Evolutionary conservation across 2,113 vertebrate genomes (phyloP).

Genomic region (Regulus satrapa): DNA sequence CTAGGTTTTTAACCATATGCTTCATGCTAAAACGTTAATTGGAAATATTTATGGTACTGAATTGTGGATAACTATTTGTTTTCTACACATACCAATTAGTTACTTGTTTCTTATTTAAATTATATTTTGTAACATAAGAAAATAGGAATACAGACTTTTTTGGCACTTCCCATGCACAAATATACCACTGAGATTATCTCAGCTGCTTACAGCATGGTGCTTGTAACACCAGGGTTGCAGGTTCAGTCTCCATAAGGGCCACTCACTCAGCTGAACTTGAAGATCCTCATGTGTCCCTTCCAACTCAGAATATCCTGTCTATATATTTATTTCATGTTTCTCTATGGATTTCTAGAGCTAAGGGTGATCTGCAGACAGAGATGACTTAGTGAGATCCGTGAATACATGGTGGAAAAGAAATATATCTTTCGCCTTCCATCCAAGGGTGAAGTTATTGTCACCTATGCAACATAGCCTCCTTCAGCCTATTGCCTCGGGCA

Average conservation of each 20-base stretch:
- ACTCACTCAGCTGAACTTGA: not conserved
- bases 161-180: not conserved
- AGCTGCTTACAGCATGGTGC: not conserved
- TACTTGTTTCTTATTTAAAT: not conserved
- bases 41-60: constrained; percentile 39
- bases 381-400: not conserved
- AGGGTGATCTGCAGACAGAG: not conserved
- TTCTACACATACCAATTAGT: not conserved
- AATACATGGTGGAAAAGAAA: not conserved
- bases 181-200: not conserved
- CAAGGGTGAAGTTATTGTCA: not conserved
- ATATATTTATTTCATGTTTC: not conserved
- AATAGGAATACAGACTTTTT: not conserved
- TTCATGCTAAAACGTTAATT: constrained; percentile 57
- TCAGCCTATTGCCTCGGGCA: not conserved
- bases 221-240: not conserved
- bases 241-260: not conserved
- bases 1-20: constrained; percentile 42
- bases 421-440: not conserved
- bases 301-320: not conserved
- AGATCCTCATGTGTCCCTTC: not conserved
- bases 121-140: not conserved
- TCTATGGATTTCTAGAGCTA: not conserved
- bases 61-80: constrained; percentile 3
- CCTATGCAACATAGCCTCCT: not conserved